Percentiles rank a stretch among this genome's conserved stretches.
phyloP scores from a whole-genome alignment of 2,113 vertebrate genomes.

The Entomyzon cyanotis region DNA sequence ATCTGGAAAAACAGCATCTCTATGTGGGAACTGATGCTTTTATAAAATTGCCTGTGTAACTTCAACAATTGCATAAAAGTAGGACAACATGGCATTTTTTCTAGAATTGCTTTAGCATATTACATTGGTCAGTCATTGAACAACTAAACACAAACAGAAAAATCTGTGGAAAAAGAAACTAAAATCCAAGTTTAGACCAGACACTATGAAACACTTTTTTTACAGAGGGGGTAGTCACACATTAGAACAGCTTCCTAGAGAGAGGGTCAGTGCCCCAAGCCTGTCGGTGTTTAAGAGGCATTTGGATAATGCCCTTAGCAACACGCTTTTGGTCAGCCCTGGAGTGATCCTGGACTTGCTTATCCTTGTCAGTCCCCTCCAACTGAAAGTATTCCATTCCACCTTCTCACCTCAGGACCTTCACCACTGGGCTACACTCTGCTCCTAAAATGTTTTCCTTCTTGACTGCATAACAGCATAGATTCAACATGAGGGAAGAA shows the following conservation, averaged over 20 bases:
- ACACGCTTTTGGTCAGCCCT: neutral
- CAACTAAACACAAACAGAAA: neutral
- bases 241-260: neutral
- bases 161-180: neutral
- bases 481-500: neutral
- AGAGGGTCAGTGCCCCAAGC: neutral
- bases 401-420: neutral
- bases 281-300: neutral
- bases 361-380: neutral
- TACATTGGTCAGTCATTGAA: neutral
- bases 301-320: neutral
- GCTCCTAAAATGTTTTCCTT: neutral
- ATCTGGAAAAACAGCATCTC: neutral
- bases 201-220: neutral
- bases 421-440: neutral
- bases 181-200: neutral
- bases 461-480: neutral
- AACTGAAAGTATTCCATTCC: neutral
- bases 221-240: neutral
- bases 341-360: neutral
- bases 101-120: neutral
- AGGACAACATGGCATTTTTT: neutral
- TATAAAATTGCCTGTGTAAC: neutral
- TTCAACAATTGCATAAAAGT: neutral
- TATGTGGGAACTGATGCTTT: neutral